phyloP scores from a whole-genome alignment of 2,888 invertebrate genomes.

The Drosophila meridiana region DNA sequence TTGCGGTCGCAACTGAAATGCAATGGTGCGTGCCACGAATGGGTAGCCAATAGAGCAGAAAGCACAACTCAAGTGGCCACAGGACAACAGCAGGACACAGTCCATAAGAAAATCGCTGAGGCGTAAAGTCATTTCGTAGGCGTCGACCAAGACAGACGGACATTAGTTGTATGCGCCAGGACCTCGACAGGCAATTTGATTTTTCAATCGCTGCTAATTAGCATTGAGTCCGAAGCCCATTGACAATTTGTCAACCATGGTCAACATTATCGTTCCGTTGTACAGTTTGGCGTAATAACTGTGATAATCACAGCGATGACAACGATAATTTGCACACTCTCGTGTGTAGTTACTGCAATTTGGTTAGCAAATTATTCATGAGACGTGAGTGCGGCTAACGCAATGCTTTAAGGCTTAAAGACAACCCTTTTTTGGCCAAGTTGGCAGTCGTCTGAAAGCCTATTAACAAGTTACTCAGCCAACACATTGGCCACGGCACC shows the following conservation, averaged over 20 bases:
- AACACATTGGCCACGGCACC: conserved; percentile 33
- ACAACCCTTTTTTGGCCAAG: conserved; percentile 29
- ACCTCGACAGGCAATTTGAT: conserved; percentile 62
- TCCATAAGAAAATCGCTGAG: conserved; percentile 61
- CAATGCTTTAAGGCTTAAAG: conserved; percentile 13
- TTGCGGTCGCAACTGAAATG: conserved; percentile 67
- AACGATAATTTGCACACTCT: conserved; percentile 38
- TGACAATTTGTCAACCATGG: conserved; percentile 69
- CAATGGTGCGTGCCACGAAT: conserved; percentile 72
- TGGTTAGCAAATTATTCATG: conserved; percentile 37
- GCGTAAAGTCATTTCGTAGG: conserved; percentile 66
- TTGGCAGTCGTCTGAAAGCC: conserved; percentile 28
- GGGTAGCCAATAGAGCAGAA: conserved; percentile 76
- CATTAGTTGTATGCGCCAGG: conserved; percentile 11
- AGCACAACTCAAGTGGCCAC: conserved; percentile 74
- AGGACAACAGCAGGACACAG: conserved; percentile 56
- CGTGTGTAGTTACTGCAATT: conserved; percentile 19
- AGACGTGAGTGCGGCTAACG: background rate
- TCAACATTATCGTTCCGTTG: conserved; percentile 36
- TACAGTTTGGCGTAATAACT: conserved; percentile 52
- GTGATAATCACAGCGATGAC: conserved; percentile 66
- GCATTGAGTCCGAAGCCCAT: conserved; percentile 49
- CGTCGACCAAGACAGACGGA: conserved; percentile 48
- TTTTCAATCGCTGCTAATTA: conserved; percentile 80
- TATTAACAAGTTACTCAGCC: conserved; percentile 38